phyloP scores from a whole-genome alignment of 2,797 vertebrate genomes.

The Helarctos malayanus region DNA sequence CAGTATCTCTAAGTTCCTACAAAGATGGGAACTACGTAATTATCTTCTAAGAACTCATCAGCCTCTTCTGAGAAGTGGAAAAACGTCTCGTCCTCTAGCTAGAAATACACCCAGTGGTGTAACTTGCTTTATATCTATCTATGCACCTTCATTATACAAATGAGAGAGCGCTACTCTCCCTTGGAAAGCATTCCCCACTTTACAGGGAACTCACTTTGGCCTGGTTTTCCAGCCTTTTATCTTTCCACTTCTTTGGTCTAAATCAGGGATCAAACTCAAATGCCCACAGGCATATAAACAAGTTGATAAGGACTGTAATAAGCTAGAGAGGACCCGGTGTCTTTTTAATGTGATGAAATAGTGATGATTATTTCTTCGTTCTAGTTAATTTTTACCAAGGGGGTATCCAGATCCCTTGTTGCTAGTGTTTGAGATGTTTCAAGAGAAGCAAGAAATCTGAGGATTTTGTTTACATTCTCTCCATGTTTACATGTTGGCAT shows the following conservation, averaged over 20 bases:
- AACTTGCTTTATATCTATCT: not conserved
- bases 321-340: not conserved
- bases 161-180: not conserved
- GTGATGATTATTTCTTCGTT: not conserved
- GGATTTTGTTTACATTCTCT: not conserved
- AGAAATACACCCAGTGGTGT: not conserved
- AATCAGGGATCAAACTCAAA: not conserved
- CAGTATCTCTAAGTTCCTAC: conserved; percentile 7
- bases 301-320: not conserved
- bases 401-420: not conserved
- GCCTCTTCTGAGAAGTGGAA: not conserved
- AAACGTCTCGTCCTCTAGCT: not conserved
- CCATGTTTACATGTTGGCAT: not conserved
- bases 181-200: not conserved
- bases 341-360: not conserved
- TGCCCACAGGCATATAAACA: not conserved
- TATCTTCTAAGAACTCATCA: not conserved
- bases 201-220: not conserved
- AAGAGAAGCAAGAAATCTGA: not conserved
- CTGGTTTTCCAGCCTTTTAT: conserved; percentile 4
- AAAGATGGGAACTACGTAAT: not conserved
- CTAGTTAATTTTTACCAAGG: not conserved
- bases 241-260: not conserved
- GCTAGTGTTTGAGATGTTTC: not conserved
- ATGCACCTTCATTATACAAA: not conserved